Percentiles rank a stretch among this genome's conserved stretches.
Evolutionary conservation across 2,113 vertebrate species (phyloP).

Genomic region (Xyrauchen texanus): DNA sequence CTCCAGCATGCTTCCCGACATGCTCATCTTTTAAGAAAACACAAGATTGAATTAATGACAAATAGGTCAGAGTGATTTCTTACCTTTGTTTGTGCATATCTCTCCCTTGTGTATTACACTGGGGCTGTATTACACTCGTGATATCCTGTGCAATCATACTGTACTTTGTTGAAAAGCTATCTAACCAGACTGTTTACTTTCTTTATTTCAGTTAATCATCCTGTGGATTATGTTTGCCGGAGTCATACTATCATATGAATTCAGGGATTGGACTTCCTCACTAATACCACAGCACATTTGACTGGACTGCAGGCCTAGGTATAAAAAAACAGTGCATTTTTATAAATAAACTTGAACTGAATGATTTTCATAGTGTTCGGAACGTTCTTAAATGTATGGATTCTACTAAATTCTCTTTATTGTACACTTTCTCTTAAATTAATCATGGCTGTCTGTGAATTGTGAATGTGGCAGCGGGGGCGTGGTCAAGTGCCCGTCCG

Average conservation of each 20-base stretch:
- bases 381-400: no score
- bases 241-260: not conserved
- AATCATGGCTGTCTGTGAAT: no score
- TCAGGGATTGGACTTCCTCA: not conserved
- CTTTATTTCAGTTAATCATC: not conserved
- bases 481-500: no score
- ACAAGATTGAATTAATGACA: slow-evolving; percentile 34
- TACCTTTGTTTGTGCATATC: slow-evolving; percentile 20
- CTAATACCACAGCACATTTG: not conserved
- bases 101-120: slow-evolving; percentile 39
- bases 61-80: slow-evolving; percentile 37
- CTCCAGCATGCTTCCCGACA: slow-evolving; percentile 64
- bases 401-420: no score
- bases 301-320: not conserved
- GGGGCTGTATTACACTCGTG: not conserved
- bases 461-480: no score
- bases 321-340: no score
- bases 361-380: no score
- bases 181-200: slow-evolving; percentile 8
- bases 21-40: slow-evolving; percentile 62
- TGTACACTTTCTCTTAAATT: no score
- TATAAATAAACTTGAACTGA: no score
- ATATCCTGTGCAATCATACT: slow-evolving; percentile 19
- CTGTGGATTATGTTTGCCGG: not conserved
- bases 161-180: slow-evolving; percentile 8